Conservation (phyloP, 1,140 invertebrate species). For the Musca domestica region DNA sequence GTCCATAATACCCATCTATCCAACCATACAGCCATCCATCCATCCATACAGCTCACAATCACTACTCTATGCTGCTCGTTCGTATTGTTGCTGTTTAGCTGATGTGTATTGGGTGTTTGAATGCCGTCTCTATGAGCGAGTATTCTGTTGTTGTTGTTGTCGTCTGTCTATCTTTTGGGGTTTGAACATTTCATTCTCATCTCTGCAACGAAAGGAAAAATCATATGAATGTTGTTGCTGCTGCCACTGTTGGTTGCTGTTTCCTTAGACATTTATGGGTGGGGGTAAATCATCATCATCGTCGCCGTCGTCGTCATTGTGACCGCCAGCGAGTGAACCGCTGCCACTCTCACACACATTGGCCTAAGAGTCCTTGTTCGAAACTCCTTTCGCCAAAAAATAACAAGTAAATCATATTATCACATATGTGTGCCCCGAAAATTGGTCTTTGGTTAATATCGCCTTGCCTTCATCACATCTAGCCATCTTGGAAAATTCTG, state of each 20-base stretch:
- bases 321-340: neutral
- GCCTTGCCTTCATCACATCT: neutral
- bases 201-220: neutral
- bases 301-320: too few species aligned
- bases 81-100: neutral
- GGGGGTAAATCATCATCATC: constrained; percentile 9
- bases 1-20: constrained; percentile 21
- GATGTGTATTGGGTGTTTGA: neutral
- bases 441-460: neutral
- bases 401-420: constrained; percentile 10
- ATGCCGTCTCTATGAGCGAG: neutral
- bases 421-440: neutral
- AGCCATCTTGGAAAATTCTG: neutral
- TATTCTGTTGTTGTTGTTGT: neutral
- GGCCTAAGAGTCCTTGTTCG: too few species aligned
- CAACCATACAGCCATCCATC: constrained; percentile 13
- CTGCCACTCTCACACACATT: neutral
- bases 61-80: too few species aligned
- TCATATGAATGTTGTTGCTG: neutral
- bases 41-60: constrained; percentile 1
- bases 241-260: neutral
- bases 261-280: neutral
- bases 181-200: constrained; percentile 20
- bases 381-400: neutral
- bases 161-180: constrained; percentile 20